A percentile compares a stretch with the other conserved stretches of the same genome.
These are phyloP conservation scores for Microctonus brassicae DNA, from an alignment of 2,888 invertebrate species.

Conservation along the genomic window DNA sequence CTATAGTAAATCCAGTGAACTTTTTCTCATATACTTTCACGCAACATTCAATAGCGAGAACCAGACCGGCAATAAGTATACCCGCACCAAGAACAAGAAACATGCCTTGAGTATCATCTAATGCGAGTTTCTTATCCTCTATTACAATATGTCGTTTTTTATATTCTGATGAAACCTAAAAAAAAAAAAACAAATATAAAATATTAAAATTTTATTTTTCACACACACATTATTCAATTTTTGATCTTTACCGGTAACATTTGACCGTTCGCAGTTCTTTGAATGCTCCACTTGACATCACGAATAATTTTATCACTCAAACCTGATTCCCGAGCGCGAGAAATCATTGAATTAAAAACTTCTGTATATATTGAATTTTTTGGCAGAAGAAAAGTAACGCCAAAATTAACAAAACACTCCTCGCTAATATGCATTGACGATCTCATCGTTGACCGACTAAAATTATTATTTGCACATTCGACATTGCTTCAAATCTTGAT, in stretches of 20 bases:
- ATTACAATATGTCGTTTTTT: slow-evolving; percentile 61
- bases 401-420: slow-evolving; percentile 82
- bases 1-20: slow-evolving; percentile 29
- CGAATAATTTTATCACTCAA: slow-evolving; percentile 76
- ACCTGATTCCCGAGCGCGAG: slow-evolving; percentile 78
- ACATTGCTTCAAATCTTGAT: background rate
- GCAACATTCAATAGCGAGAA: slow-evolving; percentile 79
- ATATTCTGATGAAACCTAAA: slow-evolving; percentile 71
- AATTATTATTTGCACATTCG: background rate
- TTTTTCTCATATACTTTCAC: slow-evolving; percentile 78
- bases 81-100: slow-evolving; percentile 81
- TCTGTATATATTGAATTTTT: slow-evolving; percentile 76
- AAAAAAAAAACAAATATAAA: slow-evolving; percentile 19
- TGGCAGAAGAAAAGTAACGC: slow-evolving; percentile 77
- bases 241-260: slow-evolving; percentile 73
- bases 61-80: slow-evolving; percentile 75
- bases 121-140: slow-evolving; percentile 81
- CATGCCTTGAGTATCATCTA: slow-evolving; percentile 88
- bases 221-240: background rate
- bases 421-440: slow-evolving; percentile 79
- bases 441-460: slow-evolving; percentile 72
- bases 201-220: background rate
- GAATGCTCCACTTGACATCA: slow-evolving; percentile 82
- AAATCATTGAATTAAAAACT: slow-evolving; percentile 75
- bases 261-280: slow-evolving; percentile 75